These are phyloP conservation scores for Bombylius major DNA, from an alignment of 2,888 invertebrate genomes.

Conservation along the genomic window DNA sequence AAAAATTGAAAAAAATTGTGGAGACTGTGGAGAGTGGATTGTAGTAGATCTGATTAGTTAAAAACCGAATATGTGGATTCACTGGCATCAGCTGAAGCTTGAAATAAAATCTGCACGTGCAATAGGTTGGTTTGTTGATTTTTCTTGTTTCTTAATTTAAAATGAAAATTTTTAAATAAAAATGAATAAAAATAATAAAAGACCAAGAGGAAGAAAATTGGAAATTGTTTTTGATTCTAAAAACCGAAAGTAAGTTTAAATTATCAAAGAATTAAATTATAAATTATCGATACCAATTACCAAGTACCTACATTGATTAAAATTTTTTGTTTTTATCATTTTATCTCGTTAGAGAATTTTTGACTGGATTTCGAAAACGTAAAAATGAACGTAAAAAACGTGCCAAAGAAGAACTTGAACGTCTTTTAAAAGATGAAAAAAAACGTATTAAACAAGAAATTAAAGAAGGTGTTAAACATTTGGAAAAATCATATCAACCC, in stretches of 20 bases:
- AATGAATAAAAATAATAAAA: conserved; percentile 10
- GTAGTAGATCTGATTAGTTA: too few species aligned
- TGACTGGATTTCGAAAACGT: conserved; percentile 69
- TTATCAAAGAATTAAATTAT: neutral
- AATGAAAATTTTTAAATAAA: neutral
- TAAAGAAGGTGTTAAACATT: conserved; percentile 60
- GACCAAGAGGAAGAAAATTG: conserved; percentile 40
- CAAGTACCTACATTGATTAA: too few species aligned
- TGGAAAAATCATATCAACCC: conserved; percentile 57
- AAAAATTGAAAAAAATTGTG: too few species aligned
- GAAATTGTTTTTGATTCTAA: conserved; percentile 47
- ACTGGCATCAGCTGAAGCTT: too few species aligned
- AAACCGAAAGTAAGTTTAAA: conserved; percentile 42
- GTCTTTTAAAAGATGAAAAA: conserved; percentile 59
- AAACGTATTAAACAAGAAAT: conserved; percentile 64
- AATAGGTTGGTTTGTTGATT: too few species aligned
- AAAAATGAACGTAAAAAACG: conserved; percentile 63
- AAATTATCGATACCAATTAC: too few species aligned
- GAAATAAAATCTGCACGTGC: too few species aligned
- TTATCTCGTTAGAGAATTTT: conserved; percentile 49
- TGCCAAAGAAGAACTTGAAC: conserved; percentile 58
- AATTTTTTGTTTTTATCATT: neutral
- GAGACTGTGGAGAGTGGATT: too few species aligned
- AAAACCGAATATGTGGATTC: too few species aligned
- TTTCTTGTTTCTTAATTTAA: too few species aligned